Conservation (phyloP, 2,888 invertebrate genomes). For the Protonemura montana region DNA sequence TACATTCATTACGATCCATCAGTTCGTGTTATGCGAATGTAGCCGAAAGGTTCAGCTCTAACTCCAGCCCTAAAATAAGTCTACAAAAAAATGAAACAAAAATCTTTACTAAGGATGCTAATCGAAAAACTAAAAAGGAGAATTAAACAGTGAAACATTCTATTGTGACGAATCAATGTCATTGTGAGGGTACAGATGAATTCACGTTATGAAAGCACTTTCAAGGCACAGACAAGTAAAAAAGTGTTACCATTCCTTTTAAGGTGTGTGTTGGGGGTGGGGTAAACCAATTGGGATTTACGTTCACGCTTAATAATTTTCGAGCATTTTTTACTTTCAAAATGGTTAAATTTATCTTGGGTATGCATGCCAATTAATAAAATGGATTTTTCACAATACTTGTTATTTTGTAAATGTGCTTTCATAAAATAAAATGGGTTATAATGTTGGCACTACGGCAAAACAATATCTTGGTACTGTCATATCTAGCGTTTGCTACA, state of each 20-base stretch:
- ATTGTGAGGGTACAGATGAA: slow-evolving; percentile 8
- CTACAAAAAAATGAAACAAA: slow-evolving; percentile 35
- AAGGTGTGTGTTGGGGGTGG: neutral
- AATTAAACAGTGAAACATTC: slow-evolving; percentile 37
- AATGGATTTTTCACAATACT: slow-evolving; percentile 1
- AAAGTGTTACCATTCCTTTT: neutral
- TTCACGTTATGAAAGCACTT: slow-evolving; percentile 35
- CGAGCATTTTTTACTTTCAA: neutral
- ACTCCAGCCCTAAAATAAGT: slow-evolving; percentile 18
- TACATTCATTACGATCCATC: slow-evolving; percentile 31
- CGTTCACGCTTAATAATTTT: neutral
- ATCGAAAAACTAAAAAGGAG: neutral
- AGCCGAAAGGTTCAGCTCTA: slow-evolving; percentile 24
- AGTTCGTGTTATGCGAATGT: slow-evolving; percentile 38
- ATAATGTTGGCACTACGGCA: slow-evolving; percentile 20
- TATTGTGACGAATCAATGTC: slow-evolving; percentile 1
- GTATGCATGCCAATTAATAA: neutral
- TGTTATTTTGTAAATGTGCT: slow-evolving; percentile 28
- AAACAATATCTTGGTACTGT: slow-evolving; percentile 1
- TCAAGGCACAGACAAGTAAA: slow-evolving; percentile 24
- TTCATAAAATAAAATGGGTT: slow-evolving; percentile 26
- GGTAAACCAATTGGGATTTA: slow-evolving; percentile 7
- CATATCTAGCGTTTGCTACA: slow-evolving; percentile 17
- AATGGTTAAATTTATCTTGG: neutral
- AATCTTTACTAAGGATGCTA: slow-evolving; percentile 2